Evolutionary conservation across 2,113 vertebrate genomes (phyloP), one percentile per base, ranked within the genome.

Genomic region (Calyptommatus sinebrachiatus): DNA sequence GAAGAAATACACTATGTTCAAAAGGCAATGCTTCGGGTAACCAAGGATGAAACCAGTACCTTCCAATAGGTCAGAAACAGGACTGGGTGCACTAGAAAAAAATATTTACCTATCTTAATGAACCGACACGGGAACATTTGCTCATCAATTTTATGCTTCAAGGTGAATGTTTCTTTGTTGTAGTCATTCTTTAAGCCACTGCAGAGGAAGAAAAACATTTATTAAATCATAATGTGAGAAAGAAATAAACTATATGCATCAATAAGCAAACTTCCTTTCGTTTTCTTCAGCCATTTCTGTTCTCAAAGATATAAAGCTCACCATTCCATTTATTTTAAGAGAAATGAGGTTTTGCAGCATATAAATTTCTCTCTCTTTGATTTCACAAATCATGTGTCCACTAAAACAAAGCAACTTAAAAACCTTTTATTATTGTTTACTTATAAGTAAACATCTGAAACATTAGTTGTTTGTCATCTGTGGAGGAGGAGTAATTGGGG

Each of bases 101-200:
- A 74, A 79, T 85, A 91, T 95, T 97, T 95, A 99, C 98, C 98
- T 97, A 99, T 99, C 97, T 99, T 99, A 94, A 99, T 96, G 92
- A 98, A 99, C 93, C 97, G 96, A 94, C 98, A 99, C 79, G 98
- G 98, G 87, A 99, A 99, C 98, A 99, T 99, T 95, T 99, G 98
- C 92, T 99, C 98, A 80, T 99, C 98, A 66, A 99, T 99, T 96
- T 98, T 99, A 96, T 99, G 97, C 95, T 99, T 99, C 94, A 99
- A 95, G 86, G 98, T 99, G 91, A 99, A 99, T 24, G 98, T 99
- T 94, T 99, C 98, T 94, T 99, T 99, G 94, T 99, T 99, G 94
- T 98, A 99, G 95, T 99, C 98, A 92, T 99, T 99, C 94, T 99
- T 99, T 96, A 99, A 97, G 94, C 98, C 98, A 94, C 98, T 99